A percentile compares a stretch with the other conserved stretches of the same genome.
Conservation (phyloP, 1,140 invertebrate genomes). For the Philaenus spumarius region DNA sequence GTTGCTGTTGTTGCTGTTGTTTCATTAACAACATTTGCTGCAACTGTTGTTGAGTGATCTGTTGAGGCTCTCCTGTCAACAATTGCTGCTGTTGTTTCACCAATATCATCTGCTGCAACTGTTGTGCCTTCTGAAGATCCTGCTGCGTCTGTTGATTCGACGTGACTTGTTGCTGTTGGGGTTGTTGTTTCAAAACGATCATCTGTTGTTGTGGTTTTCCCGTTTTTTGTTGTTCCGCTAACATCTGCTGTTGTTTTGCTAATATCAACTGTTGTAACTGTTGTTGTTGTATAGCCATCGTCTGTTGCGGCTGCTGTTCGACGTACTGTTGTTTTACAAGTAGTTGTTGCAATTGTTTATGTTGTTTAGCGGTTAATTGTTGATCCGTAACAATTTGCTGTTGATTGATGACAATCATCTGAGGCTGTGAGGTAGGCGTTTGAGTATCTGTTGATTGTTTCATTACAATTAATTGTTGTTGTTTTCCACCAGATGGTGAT, state of each 20-base stretch:
- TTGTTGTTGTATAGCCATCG: conserved; percentile 18
- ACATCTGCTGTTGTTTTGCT: conserved; percentile 26
- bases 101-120: conserved; percentile 33
- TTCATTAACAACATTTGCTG: conserved; percentile 29
- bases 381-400: conserved; percentile 24
- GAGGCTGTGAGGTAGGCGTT: conserved; percentile 7
- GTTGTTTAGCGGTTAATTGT: conserved; percentile 25
- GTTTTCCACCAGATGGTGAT: conserved; percentile 16
- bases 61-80: conserved; percentile 25
- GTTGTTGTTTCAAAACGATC: conserved; percentile 38
- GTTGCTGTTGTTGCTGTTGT: conserved; percentile 23
- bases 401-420: conserved; percentile 30
- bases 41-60: conserved; percentile 31
- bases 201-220: conserved; percentile 34
- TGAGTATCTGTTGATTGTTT: conserved; percentile 26
- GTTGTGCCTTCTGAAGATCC: conserved; percentile 7
- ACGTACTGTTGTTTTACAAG: conserved; percentile 16
- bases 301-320: conserved; percentile 9
- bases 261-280: conserved; percentile 23
- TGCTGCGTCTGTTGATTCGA: neutral
- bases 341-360: conserved; percentile 27
- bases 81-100: conserved; percentile 24
- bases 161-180: conserved; percentile 13
- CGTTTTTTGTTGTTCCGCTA: conserved; percentile 23
- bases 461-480: conserved; percentile 22